A percentile compares a stretch with the other conserved stretches of the same genome.
phyloP scores from a whole-genome alignment of 2,888 invertebrate species.

The Netelia inedita region DNA sequence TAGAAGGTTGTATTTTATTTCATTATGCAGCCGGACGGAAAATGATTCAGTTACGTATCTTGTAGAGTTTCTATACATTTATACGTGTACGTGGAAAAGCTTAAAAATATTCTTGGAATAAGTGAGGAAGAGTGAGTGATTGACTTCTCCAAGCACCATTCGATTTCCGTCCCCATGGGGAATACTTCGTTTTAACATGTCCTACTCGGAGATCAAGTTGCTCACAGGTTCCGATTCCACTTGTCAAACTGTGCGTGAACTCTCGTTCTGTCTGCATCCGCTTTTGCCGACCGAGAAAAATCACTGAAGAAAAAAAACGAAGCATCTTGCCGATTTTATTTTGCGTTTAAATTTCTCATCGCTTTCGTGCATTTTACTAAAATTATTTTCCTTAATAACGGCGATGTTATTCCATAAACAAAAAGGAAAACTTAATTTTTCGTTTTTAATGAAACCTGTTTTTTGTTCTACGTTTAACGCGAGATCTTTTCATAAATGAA shows the following conservation, averaged over 20 bases:
- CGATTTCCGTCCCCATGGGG: constrained; percentile 56
- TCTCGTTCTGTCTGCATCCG: constrained; percentile 1
- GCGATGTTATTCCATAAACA: neutral
- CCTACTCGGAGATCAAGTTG: constrained; percentile 54
- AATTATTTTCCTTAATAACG: neutral
- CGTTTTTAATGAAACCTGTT: neutral
- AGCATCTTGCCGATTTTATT: neutral
- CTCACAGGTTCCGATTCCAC: constrained; percentile 49
- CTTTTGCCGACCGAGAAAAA: constrained; percentile 3
- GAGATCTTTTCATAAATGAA: too few relatives aligned
- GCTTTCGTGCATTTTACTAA: neutral
- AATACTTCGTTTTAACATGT: constrained; percentile 53
- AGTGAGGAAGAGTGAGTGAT: constrained; percentile 23
- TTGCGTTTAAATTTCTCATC: neutral
- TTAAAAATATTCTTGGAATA: constrained; percentile 25
- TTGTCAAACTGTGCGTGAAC: constrained; percentile 51
- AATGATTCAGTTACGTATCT: neutral
- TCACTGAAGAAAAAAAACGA: neutral
- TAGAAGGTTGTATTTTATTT: neutral
- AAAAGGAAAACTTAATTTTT: neutral
- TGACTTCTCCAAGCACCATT: constrained; percentile 51
- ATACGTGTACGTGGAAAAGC: constrained; percentile 21
- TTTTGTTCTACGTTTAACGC: too few relatives aligned
- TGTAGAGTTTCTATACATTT: neutral
- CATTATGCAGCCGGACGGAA: neutral